phyloP scores from a whole-genome alignment of 2,888 invertebrate species.

The Callimorpha dominula region DNA sequence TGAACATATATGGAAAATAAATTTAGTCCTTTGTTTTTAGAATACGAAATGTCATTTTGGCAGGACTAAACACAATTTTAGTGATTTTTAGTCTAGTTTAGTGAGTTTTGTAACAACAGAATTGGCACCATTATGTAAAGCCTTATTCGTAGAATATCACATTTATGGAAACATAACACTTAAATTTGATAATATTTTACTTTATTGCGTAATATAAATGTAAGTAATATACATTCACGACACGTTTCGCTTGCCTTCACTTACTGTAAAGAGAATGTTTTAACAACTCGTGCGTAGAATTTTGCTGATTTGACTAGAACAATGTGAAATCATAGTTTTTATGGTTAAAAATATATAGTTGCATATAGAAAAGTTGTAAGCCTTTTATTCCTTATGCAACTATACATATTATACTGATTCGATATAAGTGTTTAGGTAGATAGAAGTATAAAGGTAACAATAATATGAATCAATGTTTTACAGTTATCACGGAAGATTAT shows the following conservation, averaged over 20 bases:
- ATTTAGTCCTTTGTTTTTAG: no score
- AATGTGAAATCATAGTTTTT: not conserved
- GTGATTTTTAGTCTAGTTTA: no score
- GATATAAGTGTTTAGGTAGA: no score
- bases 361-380: no score
- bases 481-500: not conserved
- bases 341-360: not conserved
- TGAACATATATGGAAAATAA: no score
- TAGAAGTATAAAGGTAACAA: not conserved
- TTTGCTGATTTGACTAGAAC: not conserved
- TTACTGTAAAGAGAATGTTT: not conserved
- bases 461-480: not conserved
- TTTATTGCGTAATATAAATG: not conserved
- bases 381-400: no score
- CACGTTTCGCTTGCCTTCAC: not conserved
- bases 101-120: no score
- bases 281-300: not conserved
- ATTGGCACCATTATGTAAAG: not conserved
- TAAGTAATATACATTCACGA: not conserved
- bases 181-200: not conserved
- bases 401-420: no score
- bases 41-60: no score
- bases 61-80: no score
- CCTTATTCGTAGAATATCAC: not conserved
- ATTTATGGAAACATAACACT: not conserved